Evolutionary conservation across 2,888 invertebrate species (phyloP).

Genomic region (Drosophila stalkeri): DNA sequence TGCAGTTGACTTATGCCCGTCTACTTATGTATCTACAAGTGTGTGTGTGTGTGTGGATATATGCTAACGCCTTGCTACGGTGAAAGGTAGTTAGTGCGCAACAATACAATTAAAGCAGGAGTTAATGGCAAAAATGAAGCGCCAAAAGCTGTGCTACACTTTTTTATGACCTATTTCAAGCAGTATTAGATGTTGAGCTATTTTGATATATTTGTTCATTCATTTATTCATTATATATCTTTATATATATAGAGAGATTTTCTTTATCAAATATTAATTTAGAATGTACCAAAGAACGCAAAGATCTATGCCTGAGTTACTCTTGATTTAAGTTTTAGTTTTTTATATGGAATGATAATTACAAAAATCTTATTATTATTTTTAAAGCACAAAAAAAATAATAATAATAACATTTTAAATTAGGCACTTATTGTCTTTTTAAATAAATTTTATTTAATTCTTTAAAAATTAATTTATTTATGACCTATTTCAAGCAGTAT

Average conservation of each 20-base stretch:
- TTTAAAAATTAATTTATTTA: too few relatives aligned
- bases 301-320: neutral
- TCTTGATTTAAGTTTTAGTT: neutral
- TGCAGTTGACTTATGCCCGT: neutral
- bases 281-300: neutral
- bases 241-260: too few relatives aligned
- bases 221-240: too few relatives aligned
- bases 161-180: neutral
- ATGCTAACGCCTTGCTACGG: constrained; percentile 11
- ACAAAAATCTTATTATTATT: too few relatives aligned
- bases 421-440: too few relatives aligned
- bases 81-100: neutral
- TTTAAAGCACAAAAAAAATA: too few relatives aligned
- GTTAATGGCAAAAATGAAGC: neutral
- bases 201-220: too few relatives aligned
- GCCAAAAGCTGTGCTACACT: constrained; percentile 6
- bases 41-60: constrained; percentile 1
- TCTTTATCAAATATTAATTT: neutral
- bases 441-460: too few relatives aligned
- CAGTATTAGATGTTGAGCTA: neutral
- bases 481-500: neutral
- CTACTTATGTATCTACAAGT: neutral
- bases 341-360: too few relatives aligned
- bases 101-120: neutral
- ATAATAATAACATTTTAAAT: too few relatives aligned